These are phyloP conservation scores for Callocephalon fimbriatum DNA, from an alignment of 2,113 vertebrate species.

Conservation along the genomic window DNA sequence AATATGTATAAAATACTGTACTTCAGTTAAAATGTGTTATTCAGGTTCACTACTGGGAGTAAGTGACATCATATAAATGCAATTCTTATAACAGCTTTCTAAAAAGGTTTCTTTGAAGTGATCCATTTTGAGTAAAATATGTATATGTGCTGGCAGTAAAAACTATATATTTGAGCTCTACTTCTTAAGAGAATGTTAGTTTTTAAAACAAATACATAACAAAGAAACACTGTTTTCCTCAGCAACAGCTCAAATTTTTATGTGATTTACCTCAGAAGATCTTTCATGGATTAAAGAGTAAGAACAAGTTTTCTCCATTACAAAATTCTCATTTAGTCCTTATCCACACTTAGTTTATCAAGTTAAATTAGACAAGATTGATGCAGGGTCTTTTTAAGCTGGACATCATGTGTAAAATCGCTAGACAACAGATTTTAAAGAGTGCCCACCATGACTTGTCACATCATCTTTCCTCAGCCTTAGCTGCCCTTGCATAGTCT, in stretches of 20 bases:
- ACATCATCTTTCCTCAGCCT: conserved; percentile 88
- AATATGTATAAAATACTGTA: background rate
- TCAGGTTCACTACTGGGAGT: background rate
- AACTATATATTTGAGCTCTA: background rate
- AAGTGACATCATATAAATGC: background rate
- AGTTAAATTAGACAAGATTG: conserved; percentile 97
- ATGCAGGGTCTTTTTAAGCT: conserved; percentile 88
- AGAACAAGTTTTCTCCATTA: conserved; percentile 83
- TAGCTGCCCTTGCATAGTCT: conserved; percentile 81
- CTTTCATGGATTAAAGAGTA: conserved; percentile 80
- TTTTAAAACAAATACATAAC: background rate
- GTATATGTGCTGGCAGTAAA: background rate
- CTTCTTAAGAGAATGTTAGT: background rate
- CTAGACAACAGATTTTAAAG: conserved; percentile 96
- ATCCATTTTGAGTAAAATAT: background rate
- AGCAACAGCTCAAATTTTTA: conserved; percentile 61
- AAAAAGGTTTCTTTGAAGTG: background rate
- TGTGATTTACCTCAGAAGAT: conserved; percentile 66
- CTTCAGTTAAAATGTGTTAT: background rate
- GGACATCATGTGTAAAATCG: conserved; percentile 98
- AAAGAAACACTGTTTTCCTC: conserved; percentile 29
- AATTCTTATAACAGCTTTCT: background rate
- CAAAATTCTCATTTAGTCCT: conserved; percentile 98
- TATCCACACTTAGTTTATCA: conserved; percentile 98
- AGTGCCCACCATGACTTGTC: conserved; percentile 92